A percentile compares a stretch with the other conserved stretches of the same genome.
These are phyloP conservation scores for Mythimna vitellina DNA, from an alignment of 2,888 invertebrate genomes.

Conservation along the genomic window DNA sequence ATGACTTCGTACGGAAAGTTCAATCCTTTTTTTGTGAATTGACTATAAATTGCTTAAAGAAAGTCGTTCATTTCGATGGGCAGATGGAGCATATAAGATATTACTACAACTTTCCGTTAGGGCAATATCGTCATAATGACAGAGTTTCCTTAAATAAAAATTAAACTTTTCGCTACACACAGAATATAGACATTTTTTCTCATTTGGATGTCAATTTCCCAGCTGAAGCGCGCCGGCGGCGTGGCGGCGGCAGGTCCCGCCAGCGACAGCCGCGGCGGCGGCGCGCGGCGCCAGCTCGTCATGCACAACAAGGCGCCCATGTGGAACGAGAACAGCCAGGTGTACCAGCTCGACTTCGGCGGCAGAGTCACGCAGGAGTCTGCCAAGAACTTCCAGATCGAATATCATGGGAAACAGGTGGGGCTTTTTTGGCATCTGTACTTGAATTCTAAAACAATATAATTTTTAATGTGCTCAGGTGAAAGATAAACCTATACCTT, in stretches of 20 bases:
- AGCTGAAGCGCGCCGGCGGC: slow-evolving; percentile 93
- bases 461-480: neutral
- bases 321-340: slow-evolving; percentile 99
- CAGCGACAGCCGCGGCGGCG: slow-evolving; percentile 55
- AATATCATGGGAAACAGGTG: slow-evolving; percentile 98
- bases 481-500: neutral
- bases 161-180: too few species aligned
- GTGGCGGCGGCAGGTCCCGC: slow-evolving; percentile 66
- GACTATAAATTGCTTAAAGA: too few species aligned
- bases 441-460: neutral
- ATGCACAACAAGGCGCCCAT: slow-evolving; percentile 99
- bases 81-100: too few species aligned
- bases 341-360: slow-evolving; percentile 99
- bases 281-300: slow-evolving; percentile 94
- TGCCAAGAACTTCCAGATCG: slow-evolving; percentile 99
- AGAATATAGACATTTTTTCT: neutral
- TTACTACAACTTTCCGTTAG: too few species aligned
- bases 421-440: neutral
- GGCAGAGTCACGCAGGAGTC: slow-evolving; percentile 99
- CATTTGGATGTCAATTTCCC: slow-evolving; percentile 18
- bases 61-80: too few species aligned
- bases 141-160: too few species aligned
- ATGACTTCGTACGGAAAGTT: too few species aligned
- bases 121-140: too few species aligned
- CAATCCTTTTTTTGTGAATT: too few species aligned